Percentiles rank a stretch among this genome's conserved stretches.
These are phyloP conservation scores for Platorchestia sp. DNA, from an alignment of 1,140 invertebrate species.

Conservation along the genomic window DNA sequence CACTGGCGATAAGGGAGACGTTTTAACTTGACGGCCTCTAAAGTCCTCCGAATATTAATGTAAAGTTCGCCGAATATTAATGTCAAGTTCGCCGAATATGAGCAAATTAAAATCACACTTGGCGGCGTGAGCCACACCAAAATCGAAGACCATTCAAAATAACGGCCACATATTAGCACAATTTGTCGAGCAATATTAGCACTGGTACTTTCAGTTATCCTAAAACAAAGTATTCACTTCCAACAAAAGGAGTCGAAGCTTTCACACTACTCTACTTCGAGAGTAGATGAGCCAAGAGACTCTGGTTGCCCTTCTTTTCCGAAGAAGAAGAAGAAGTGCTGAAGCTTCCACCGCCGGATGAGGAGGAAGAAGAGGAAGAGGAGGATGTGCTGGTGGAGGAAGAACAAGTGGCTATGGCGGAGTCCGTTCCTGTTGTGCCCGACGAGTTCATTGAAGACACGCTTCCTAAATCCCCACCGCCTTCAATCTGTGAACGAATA, in stretches of 20 bases:
- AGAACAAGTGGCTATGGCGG: background rate
- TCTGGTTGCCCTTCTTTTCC: slow-evolving; percentile 46
- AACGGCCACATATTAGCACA: background rate
- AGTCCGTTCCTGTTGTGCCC: background rate
- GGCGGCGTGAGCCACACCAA: background rate
- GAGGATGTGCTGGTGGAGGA: slow-evolving; percentile 1
- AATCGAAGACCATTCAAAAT: background rate
- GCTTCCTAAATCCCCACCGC: slow-evolving; percentile 12
- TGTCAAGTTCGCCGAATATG: background rate
- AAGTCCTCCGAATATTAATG: background rate
- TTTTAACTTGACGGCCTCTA: background rate
- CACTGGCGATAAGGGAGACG: background rate
- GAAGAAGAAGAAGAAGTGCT: background rate
- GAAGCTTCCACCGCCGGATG: background rate
- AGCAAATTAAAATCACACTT: background rate
- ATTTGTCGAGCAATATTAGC: background rate
- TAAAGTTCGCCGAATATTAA: too few relatives aligned
- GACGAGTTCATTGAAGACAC: slow-evolving; percentile 14
- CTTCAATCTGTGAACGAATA: background rate
- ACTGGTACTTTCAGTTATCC: background rate
- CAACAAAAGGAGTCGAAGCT: background rate
- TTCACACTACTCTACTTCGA: slow-evolving; percentile 24
- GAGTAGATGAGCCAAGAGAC: background rate
- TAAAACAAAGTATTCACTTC: background rate
- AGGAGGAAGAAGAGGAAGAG: background rate